Conservation (phyloP, 2,797 vertebrate genomes). For the Macropodus opercularis region DNA sequence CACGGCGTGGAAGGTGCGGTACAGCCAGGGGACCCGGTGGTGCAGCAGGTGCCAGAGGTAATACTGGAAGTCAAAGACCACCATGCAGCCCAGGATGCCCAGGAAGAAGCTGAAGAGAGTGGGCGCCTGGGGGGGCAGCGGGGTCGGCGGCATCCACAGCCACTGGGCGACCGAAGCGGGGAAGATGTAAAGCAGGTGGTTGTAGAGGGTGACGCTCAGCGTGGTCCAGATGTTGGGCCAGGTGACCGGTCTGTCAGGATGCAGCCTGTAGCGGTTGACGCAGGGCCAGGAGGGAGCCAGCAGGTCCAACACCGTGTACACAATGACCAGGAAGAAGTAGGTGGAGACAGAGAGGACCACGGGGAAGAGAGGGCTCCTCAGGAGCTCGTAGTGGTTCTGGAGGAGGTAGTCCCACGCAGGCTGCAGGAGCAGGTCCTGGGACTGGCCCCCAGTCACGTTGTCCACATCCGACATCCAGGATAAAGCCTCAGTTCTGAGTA, state of each 20-base stretch:
- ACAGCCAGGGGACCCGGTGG: conserved; percentile 83
- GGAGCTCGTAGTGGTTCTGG: conserved; percentile 77
- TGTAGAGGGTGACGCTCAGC: conserved; percentile 79
- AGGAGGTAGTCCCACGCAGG: conserved; percentile 83
- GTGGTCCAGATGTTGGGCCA: conserved; percentile 79
- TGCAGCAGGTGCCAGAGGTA: conserved; percentile 86
- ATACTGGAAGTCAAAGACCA: conserved; percentile 87
- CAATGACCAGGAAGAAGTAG: conserved; percentile 79
- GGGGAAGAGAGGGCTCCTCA: conserved; percentile 83
- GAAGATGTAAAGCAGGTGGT: conserved; percentile 84
- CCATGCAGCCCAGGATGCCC: conserved; percentile 82
- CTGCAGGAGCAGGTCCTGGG: conserved; percentile 75
- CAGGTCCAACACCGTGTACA: conserved; percentile 82
- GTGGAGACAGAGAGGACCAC: conserved; percentile 80
- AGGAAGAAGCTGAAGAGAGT: conserved; percentile 77
- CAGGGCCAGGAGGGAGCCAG: conserved; percentile 80
- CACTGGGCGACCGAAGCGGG: conserved; percentile 83
- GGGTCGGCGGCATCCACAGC: conserved; percentile 82
- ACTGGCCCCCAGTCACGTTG: conserved; percentile 61
- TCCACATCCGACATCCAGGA: conserved; percentile 62
- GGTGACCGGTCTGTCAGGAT: conserved; percentile 75
- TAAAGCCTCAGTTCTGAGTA: conserved; percentile 49
- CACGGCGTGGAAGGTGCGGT: conserved; percentile 84
- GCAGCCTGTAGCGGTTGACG: conserved; percentile 81
- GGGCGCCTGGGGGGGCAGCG: conserved; percentile 78